Base-by-base conservation (phyloP, 2,113 vertebrate genomes). In the Oreocharis arfaki region DNA sequence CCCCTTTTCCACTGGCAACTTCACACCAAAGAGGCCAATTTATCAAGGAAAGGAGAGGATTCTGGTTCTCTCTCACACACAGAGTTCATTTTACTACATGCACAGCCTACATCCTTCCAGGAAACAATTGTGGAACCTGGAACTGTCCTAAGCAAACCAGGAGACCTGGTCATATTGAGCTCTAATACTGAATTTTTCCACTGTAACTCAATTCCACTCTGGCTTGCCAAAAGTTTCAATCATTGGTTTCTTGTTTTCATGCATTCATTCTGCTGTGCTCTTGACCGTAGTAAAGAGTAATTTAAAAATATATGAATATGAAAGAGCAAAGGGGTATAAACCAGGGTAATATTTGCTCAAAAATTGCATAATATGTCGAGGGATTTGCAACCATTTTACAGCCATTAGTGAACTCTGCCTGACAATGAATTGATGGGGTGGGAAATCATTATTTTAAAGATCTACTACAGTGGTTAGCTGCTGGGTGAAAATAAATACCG, bases 131-230 rank as follows among this genome's bases (percentile, higher is more conserved):
- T 97, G 97, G 97, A 97, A 95, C 85, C 50, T 70, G 95, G 82
- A 90, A 84, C 92, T 88, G 74, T 89, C 83, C 84, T 95, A 67
- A 90, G 95, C 83, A 94, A 93, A 93, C 85, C 30, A 80, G 91
- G 95, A 86, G 96, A 95, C 81, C 94, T 96, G 92, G 89, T 94
- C 79, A 28, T 77, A 32, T 67, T 94, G 92, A 95, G 88, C 84
- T 95, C 57, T 90, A 96, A 97, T 95, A 95, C 95, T 93, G 97
- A 57, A 55, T 35, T 97, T 98, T 98, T 98, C 97, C 95, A 93
- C 82, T 96, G 96, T 93, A 97, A 95, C 64, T 71, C 87, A 95
- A 95, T 97, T 96, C 97, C 94, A 86, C 47, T 92, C 92, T 2
- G 32, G 55, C 67, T 95, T 97, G 96, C 97, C 97, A 98, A 85